Base-by-base conservation (phyloP, 2,888 invertebrate genomes). In the Steromphala cineraria region DNA sequence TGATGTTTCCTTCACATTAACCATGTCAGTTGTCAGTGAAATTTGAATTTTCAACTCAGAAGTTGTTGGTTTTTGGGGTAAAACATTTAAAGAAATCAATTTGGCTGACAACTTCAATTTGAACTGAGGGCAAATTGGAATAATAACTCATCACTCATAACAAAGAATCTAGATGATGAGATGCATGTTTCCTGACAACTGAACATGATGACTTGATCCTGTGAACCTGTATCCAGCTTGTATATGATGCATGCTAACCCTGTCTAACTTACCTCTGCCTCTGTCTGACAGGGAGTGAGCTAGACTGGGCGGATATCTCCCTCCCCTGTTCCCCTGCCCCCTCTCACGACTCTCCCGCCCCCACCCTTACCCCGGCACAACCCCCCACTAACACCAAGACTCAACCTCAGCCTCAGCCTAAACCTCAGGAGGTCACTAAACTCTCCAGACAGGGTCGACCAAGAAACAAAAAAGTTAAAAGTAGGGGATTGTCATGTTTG, bases 241-340 rank as follows among this genome's bases (percentile, higher is more conserved):
- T 46, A 10, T 46, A 13, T n/a, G 1, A 5, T 67, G n/a, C 31
- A 17, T 80, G 7, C 21, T 53, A 36, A 17, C 56, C 55, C 28
- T 36, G 55, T 36, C 10, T 52, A n/a, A n/a, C n/a, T 75, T 15
- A 75, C 24, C 31, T 67, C 46, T 78, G 53, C 67, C 36, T 78
- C 24, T 78, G 40, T 78, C 46, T 40, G 15, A 62, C 62, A 71
- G 71, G 40, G 36, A 71, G 40, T 71, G 71, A 40, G 40, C 71
- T 36, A 17, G 71, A 71, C 36, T 71, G 71, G 71, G 40, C 17
- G 40, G 71, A 71, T 19, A 36, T 80, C 53, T 80, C 75, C 75
- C 67, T 77, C 53, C 62, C 53, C 53, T 67, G 56, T 71, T 77
- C 67, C 76, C 77, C 76, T 19, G 40, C 55, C 55, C 40, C 40